Evolutionary conservation across 1,140 invertebrate species (phyloP), one percentile per base, ranked within the genome.

Genomic region (Bombus pyrosoma): DNA sequence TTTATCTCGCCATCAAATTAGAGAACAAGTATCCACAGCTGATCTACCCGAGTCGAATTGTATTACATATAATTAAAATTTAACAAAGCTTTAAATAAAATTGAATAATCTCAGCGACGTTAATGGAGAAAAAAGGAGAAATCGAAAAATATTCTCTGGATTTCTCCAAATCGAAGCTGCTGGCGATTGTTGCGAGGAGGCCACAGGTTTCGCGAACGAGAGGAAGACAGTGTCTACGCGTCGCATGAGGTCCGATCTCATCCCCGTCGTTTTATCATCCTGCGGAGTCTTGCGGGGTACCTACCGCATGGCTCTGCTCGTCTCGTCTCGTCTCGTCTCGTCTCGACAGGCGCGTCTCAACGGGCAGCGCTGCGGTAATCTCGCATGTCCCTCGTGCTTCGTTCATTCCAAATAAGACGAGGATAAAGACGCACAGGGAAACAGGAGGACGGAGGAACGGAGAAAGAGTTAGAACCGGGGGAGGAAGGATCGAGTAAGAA

Each of bases 401-500:
- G 89, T 85, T 32, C 88, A 73, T 85, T 90, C 86, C 88, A 90
- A 90, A 90, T 90, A 90, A 90, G 89, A 90, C 88, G 86, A 90
- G 86, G 47, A 79, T 83, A 87, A 83, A 90, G 66, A 77, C 57
- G 64, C 79, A 74, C 72, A 43, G 34, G 57, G 71, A 75, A 73
- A 74, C 57, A 13, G 47, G 39, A 39, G 37, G 37, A 12, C 43
- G n/a, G 57, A 25, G 34, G 9, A 15, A 62, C 32, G n/a, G 68
- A 43, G 43, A 73, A 32, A 25, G 66, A 78, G 53, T 25, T 12
- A 73, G 34, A 73, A 18, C 47, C 34, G 62, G 32, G 76, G 68
- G 82, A 90, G 79, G 79, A 84, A 81, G 86, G 85, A 90, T 90
- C 88, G 87, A 87, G 89, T 79, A 91, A 83, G 82, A 89, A 92